Conservation (phyloP, 2,797 vertebrate genomes). For the Chanos chanos region DNA sequence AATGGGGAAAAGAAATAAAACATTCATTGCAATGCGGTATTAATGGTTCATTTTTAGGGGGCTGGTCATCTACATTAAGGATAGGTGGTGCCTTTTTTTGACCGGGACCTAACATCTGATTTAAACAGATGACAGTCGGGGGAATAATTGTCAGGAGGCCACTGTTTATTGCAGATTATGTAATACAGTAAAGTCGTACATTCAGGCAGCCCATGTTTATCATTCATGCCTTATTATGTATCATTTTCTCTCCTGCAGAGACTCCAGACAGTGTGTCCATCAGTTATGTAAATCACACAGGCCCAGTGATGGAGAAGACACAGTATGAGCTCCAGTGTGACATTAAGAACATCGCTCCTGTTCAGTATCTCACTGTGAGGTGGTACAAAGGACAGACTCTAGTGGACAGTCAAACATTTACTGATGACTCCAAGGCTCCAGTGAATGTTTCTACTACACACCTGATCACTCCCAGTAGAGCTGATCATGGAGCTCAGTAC, state of each 20-base stretch:
- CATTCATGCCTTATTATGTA: neutral
- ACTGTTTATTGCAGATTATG: too few species aligned
- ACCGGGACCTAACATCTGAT: too few species aligned
- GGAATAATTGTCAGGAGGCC: too few species aligned
- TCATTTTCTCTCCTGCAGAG: constrained; percentile 45
- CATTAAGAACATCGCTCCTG: constrained; percentile 52
- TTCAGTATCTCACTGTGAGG: constrained; percentile 40
- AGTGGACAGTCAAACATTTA: neutral
- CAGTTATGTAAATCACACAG: neutral
- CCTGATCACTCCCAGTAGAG: constrained; percentile 33
- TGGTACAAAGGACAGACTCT: constrained; percentile 52
- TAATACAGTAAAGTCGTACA: too few species aligned
- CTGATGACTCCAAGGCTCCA: neutral
- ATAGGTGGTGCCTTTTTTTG: too few species aligned
- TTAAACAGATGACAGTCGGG: too few species aligned
- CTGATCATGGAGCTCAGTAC: constrained; percentile 36
- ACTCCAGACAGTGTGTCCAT: constrained; percentile 53
- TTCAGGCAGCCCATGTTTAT: too few species aligned
- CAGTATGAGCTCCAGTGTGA: constrained; percentile 56
- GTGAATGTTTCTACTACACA: constrained; percentile 29
- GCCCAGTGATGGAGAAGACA: constrained; percentile 14
- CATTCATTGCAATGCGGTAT: neutral
- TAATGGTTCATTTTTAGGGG: neutral
- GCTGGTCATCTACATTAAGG: too few species aligned
- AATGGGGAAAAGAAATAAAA: neutral